These are phyloP conservation scores for Belonocnema kinseyi DNA, from an alignment of 1,140 invertebrate genomes.

Conservation along the genomic window DNA sequence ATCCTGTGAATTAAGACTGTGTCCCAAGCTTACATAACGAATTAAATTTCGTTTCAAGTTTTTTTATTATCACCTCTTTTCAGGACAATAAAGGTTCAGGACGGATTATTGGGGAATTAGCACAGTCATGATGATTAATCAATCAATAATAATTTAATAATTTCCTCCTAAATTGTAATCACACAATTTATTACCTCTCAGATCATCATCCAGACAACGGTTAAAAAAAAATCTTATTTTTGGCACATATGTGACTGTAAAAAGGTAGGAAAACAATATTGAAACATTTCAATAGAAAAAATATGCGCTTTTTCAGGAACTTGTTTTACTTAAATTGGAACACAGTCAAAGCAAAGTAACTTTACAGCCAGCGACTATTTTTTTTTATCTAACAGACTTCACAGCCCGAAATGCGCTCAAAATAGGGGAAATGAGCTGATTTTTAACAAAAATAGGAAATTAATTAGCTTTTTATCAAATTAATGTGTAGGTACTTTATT, in stretches of 20 bases:
- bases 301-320: neutral
- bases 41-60: constrained; percentile 9
- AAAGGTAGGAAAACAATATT: neutral
- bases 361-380: neutral
- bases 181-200: no score
- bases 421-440: no score
- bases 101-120: constrained; percentile 13
- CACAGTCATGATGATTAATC: constrained; percentile 8
- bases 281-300: neutral
- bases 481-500: neutral
- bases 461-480: neutral
- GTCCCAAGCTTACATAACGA: constrained; percentile 21
- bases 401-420: no score
- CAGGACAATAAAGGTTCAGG: constrained; percentile 6
- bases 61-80: constrained; percentile 17
- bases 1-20: neutral
- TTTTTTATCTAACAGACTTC: neutral
- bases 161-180: neutral
- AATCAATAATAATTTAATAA: constrained; percentile 6
- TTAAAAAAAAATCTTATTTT: neutral
- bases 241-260: constrained; percentile 17
- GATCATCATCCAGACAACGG: neutral
- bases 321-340: constrained; percentile 9
- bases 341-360: constrained; percentile 11
- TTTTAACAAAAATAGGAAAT: no score